Evolutionary conservation across 1,140 invertebrate species (phyloP).

Genomic region (Hycleus phaleratus): DNA sequence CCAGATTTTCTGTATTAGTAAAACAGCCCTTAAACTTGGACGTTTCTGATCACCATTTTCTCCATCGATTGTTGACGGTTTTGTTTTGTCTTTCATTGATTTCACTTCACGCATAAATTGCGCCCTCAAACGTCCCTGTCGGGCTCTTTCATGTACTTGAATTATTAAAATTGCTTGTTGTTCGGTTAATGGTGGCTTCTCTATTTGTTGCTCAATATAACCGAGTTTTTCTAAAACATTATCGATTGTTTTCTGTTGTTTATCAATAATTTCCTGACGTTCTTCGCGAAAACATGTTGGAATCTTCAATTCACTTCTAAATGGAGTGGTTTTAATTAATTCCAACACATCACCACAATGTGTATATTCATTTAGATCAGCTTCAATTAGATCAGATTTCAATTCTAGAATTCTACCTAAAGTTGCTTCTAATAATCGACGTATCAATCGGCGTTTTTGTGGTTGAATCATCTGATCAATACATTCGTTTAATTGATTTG

Average conservation of each 20-base stretch:
- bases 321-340: slow-evolving; percentile 48
- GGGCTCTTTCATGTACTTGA: slow-evolving; percentile 82
- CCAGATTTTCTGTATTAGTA: slow-evolving; percentile 77
- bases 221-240: slow-evolving; percentile 59
- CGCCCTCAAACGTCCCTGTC: slow-evolving; percentile 75
- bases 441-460: slow-evolving; percentile 77
- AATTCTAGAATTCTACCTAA: slow-evolving; percentile 72
- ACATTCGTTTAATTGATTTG: slow-evolving; percentile 67
- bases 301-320: slow-evolving; percentile 49
- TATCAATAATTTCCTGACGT: slow-evolving; percentile 51
- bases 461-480: slow-evolving; percentile 90
- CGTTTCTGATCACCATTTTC: not conserved
- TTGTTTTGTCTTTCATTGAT: slow-evolving; percentile 63
- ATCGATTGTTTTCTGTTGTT: slow-evolving; percentile 54
- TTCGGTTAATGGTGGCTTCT: slow-evolving; percentile 55
- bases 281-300: slow-evolving; percentile 64
- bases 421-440: slow-evolving; percentile 68
- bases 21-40: slow-evolving; percentile 52
- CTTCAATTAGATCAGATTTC: slow-evolving; percentile 77
- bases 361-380: slow-evolving; percentile 77
- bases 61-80: slow-evolving; percentile 43
- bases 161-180: slow-evolving; percentile 79
- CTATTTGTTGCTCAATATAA: slow-evolving; percentile 52
- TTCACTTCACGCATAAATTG: slow-evolving; percentile 88
- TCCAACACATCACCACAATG: slow-evolving; percentile 74